Evolutionary conservation across 2,113 vertebrate genomes (phyloP), one percentile per base, ranked within the genome.

Genomic region (Notarius quadriscutis): DNA sequence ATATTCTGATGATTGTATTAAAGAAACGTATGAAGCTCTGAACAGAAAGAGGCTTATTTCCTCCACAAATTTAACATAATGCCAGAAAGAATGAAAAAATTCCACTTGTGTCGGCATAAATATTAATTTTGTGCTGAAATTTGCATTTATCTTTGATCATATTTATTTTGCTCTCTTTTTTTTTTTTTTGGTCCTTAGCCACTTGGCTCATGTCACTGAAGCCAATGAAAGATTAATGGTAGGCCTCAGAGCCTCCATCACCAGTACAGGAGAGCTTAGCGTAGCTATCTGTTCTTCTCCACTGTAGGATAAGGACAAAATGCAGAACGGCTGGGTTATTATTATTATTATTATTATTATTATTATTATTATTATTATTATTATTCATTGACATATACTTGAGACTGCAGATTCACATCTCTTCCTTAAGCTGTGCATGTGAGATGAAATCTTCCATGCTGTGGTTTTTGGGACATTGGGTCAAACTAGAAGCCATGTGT

Each of bases 61-160:
- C 85, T 85, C 50, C 85, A 18, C 57, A 87, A 86, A 87, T 79
- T 87, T 78, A 27, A 75, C 41, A 57, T n/a, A 81, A 84, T 85
- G 72, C n/a, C 74, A 65, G 58, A 48, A 84, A 85, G 60, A 51
- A 20, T 60, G 30, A 82, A n/a, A 88, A 85, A 89, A 81, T 57
- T 63, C 22, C 81, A 85, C 88, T 86, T 71, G 84, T 89, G 87
- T 86, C 30, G 30, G 79, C 83, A 91, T 92, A 90, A 91, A 92
- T 91, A 92, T 92, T 89, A 80, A 92, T 92, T 92, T 91, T 69
- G 41, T 67, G 83, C 87, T 90, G 85, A 92, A 85, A 91, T 90
- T 92, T 89, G 88, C 88, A 91, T 91, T 87, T 55, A 83, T 65
- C 87, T 92, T 92, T 92, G 91, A 92, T 92, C 89, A 71, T 87